Evolutionary conservation across 2,888 invertebrate genomes (phyloP).

Genomic region (Agonopterix heracliana): DNA sequence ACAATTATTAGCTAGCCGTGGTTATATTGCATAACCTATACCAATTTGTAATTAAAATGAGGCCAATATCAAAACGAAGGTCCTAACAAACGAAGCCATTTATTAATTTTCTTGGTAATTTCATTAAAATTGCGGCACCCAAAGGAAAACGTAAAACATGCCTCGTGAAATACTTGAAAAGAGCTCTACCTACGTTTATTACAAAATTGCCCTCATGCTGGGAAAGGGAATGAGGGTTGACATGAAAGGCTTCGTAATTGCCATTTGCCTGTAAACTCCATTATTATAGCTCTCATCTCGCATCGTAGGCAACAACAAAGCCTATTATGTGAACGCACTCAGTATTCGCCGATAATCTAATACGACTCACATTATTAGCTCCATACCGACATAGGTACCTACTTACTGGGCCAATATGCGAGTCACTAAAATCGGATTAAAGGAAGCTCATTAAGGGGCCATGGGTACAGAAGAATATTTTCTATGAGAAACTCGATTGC

Average conservation of each 20-base stretch:
- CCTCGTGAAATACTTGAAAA: slow-evolving; percentile 24
- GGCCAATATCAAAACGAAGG: no score
- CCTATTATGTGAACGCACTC: slow-evolving; percentile 26
- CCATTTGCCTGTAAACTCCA: slow-evolving; percentile 48
- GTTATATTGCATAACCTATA: no score
- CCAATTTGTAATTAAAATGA: no score
- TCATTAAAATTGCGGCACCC: not conserved
- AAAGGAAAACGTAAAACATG: slow-evolving; percentile 20
- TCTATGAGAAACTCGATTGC: no score
- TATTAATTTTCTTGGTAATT: not conserved
- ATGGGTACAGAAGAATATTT: no score
- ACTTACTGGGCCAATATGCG: no score
- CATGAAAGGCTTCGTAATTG: slow-evolving; percentile 50
- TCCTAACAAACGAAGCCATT: no score
- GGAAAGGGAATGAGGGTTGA: slow-evolving; percentile 36
- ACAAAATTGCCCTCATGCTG: slow-evolving; percentile 45
- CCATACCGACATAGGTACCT: slow-evolving; percentile 10
- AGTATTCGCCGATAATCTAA: slow-evolving; percentile 18
- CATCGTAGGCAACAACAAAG: slow-evolving; percentile 29
- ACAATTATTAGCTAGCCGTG: no score
- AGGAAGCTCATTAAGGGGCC: no score
- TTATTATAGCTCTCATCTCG: slow-evolving; percentile 29
- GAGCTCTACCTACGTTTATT: slow-evolving; percentile 28
- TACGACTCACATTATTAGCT: slow-evolving; percentile 14
- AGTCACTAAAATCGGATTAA: no score